Base-by-base conservation (phyloP, 2,888 invertebrate species). In the Leucania comma region DNA sequence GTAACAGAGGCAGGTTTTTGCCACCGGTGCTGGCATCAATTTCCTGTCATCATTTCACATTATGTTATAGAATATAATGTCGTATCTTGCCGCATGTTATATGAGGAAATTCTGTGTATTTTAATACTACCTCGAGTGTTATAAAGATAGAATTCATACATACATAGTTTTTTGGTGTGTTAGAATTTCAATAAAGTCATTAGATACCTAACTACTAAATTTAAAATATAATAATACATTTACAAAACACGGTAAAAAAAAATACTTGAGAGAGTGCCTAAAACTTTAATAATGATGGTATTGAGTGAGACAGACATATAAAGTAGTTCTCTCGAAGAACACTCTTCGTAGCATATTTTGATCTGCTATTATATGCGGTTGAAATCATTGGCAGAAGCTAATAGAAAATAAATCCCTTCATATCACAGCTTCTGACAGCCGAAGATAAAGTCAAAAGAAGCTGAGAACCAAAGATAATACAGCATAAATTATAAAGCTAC, bases 1-100 rank as follows among this genome's bases (percentile, higher is more conserved):
- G 62, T 65, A 59, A 70, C 57, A 60, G 51, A 62, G 64, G 82
- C 90, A 80, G 87, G 90, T 90, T 91, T 90, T 88, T 89, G 83
- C 88, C 65, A 73, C 75, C 74, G 75, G 71, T 80, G 81, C 80
- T 76, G 82, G 86, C 85, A 85, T 86, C 89, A 87, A 91, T 92
- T 91, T 92, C 90, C 91, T 88, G 89, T 87, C 89, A 88, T 90
- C 88, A 85, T 87, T 87, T 87, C 86, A 84, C 83, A 83, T 81
- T 83, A 83, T 82, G 77, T 77, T 82, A 78, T 67, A 80, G 62
- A 75, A 68, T 78, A 79, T 72, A 70, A 78, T 80, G 38, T 76
- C 68, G 72, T 72, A 57, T 61, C 63, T 77, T 67, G 69, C 70
- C 62, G 59, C 72, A 64, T 75, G 72, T 78, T 71, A 64, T 68